phyloP scores from a whole-genome alignment of 2,113 vertebrate species.

The Turnix velox region DNA sequence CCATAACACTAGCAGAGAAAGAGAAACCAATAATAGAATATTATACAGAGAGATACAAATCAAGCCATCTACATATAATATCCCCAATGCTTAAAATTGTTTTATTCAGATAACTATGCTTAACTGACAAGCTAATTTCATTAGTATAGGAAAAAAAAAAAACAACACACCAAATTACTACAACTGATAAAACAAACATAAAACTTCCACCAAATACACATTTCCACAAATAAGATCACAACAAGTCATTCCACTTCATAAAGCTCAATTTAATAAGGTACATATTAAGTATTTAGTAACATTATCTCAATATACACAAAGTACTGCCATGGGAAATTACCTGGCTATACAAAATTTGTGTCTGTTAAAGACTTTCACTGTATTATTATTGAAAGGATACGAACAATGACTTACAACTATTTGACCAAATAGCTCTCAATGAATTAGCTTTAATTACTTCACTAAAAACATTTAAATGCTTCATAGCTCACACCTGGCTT shows the following conservation, averaged over 20 bases:
- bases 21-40: neutral
- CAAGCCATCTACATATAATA: neutral
- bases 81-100: neutral
- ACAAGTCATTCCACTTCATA: neutral
- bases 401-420: neutral
- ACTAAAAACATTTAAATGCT: neutral
- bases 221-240: neutral
- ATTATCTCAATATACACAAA: neutral
- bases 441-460: neutral
- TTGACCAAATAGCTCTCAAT: neutral
- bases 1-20: neutral
- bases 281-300: neutral
- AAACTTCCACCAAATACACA: neutral
- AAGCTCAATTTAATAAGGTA: neutral
- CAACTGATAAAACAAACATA: too few species aligned
- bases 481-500: neutral
- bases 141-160: neutral
- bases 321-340: neutral
- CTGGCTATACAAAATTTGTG: neutral
- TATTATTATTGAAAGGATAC: neutral
- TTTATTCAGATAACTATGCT: neutral
- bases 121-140: neutral
- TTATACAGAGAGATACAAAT: neutral
- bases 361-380: neutral
- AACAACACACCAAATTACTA: neutral